Evolutionary conservation across 2,888 invertebrate species (phyloP).

Genomic region (Eupithecia vulgata): DNA sequence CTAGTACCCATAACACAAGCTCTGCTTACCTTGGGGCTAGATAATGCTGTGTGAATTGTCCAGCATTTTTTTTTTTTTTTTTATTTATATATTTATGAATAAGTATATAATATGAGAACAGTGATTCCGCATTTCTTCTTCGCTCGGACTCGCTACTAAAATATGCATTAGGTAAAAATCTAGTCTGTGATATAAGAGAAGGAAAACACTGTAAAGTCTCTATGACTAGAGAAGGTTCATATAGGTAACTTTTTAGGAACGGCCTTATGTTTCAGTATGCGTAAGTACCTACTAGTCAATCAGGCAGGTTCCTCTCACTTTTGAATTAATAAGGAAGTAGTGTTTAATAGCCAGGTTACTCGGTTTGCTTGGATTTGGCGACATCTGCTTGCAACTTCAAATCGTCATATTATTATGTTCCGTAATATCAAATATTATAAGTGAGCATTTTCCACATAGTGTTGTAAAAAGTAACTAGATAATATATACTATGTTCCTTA

Average conservation of each 20-base stretch:
- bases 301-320: not conserved
- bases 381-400: no score
- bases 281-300: not conserved
- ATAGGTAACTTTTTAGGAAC: not conserved
- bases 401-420: no score
- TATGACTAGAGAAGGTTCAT: constrained; percentile 8
- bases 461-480: no score
- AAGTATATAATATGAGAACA: not conserved
- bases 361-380: no score
- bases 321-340: not conserved
- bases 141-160: constrained; percentile 41
- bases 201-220: constrained; percentile 54
- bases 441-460: no score
- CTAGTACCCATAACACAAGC: no score
- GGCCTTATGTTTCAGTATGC: not conserved
- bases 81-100: not conserved
- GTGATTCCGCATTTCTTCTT: not conserved
- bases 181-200: constrained; percentile 48
- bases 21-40: no score
- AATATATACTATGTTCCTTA: no score
- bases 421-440: no score
- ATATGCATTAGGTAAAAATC: constrained; percentile 56
- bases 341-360: not conserved
- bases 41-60: no score
- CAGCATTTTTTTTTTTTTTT: no score